Conservation (phyloP, 1,140 invertebrate genomes). For the Patella vulgata region DNA sequence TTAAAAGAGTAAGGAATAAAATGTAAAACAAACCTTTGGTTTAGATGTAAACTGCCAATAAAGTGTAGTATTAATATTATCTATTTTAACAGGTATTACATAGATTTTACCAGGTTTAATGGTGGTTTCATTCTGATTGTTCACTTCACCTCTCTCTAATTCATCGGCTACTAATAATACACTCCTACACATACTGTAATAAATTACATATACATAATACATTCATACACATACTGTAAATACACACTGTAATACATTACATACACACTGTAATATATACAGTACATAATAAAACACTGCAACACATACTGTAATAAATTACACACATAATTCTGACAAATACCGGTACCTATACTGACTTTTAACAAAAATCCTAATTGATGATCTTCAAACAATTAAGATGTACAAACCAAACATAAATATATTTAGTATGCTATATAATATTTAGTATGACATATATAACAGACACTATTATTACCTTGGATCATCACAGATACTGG, state of each 20-base stretch:
- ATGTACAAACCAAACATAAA: too few species aligned
- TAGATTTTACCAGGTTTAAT: constrained; percentile 54
- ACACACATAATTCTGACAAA: not conserved
- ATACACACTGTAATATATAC: not conserved
- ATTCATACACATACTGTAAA: not conserved
- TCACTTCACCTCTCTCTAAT: constrained; percentile 50
- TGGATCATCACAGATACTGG: constrained; percentile 25
- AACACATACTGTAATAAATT: constrained; percentile 42
- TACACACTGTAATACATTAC: not conserved
- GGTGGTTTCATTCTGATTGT: constrained; percentile 52
- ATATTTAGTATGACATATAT: too few species aligned
- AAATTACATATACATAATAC: not conserved
- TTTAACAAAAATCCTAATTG: too few species aligned
- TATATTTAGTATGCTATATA: too few species aligned
- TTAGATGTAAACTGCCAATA: constrained; percentile 61
- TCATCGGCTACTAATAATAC: constrained; percentile 50
- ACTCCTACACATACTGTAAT: constrained; percentile 50
- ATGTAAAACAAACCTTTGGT: constrained; percentile 52
- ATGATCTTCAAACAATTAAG: too few species aligned
- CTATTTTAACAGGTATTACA: constrained; percentile 54
- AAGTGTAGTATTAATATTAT: constrained; percentile 40
- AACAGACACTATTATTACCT: too few species aligned
- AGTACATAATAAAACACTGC: constrained; percentile 47
- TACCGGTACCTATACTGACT: too few species aligned
- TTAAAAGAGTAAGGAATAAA: too few species aligned